These are phyloP conservation scores for Leistus spinibarbis DNA, from an alignment of 2,888 invertebrate species.

Conservation along the genomic window DNA sequence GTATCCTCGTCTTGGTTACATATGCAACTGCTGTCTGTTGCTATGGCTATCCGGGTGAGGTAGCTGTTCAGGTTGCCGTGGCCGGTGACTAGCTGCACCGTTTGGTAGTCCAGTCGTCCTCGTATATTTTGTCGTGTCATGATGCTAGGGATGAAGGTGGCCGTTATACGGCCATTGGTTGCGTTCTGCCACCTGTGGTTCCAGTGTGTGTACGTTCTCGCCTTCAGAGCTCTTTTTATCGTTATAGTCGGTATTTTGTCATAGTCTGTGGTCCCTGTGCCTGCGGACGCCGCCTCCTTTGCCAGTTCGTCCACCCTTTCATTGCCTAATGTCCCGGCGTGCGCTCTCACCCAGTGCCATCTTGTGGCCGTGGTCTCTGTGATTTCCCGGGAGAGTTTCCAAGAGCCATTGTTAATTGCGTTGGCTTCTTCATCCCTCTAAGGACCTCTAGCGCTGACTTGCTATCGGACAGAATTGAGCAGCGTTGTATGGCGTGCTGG, in stretches of 20 bases:
- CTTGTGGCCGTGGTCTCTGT: background rate
- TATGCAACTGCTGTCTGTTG: conserved; percentile 51
- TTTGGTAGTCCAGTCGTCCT: background rate
- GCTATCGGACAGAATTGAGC: no score
- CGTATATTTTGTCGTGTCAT: no score
- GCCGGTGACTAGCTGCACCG: conserved; percentile 30
- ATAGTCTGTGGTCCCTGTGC: no score
- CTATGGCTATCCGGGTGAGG: conserved; percentile 42
- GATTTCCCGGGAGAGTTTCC: conserved; percentile 14
- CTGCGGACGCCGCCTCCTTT: conserved; percentile 1
- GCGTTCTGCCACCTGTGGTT: background rate
- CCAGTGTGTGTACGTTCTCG: no score
- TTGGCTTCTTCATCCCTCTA: background rate
- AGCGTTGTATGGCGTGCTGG: background rate
- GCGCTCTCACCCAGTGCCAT: conserved; percentile 10
- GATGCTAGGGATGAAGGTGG: background rate
- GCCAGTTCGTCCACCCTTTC: conserved; percentile 6
- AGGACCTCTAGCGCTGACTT: conserved; percentile 5
- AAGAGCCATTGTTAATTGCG: conserved; percentile 41
- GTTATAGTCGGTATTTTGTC: no score
- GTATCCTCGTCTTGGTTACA: conserved; percentile 46
- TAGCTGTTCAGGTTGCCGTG: conserved; percentile 24
- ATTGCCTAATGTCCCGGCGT: background rate
- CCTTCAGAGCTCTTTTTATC: no score
- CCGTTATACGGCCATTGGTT: no score